Percentiles rank a stretch among this genome's conserved stretches.
Evolutionary conservation across 1,140 invertebrate species (phyloP).

Genomic region (Saxidomus purpurata): DNA sequence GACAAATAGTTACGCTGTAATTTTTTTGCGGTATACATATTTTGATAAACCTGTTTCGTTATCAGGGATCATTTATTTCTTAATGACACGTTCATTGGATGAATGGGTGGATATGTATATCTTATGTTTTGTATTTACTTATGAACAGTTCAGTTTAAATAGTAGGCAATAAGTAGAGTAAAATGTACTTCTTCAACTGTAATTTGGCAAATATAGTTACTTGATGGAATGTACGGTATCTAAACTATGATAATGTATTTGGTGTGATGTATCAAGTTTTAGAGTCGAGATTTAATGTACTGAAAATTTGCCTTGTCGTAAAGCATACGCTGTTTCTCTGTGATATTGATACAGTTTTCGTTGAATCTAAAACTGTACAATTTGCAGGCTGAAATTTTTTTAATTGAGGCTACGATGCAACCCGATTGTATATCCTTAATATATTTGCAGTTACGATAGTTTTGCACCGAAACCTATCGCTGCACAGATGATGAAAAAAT

Average conservation of each 20-base stretch:
- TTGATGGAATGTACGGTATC: not conserved
- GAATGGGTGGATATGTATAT: not conserved
- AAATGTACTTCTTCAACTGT: not conserved
- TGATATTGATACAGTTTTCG: no score
- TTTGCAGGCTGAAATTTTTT: no score
- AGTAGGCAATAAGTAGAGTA: not conserved
- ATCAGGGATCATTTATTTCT: not conserved
- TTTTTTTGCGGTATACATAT: not conserved
- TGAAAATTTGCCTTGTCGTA: no score
- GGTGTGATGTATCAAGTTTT: not conserved
- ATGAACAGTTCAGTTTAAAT: not conserved
- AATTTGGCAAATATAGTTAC: not conserved
- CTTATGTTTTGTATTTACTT: not conserved
- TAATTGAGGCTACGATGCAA: no score
- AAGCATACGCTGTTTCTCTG: no score
- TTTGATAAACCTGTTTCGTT: not conserved
- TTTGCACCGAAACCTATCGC: no score
- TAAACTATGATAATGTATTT: constrained; percentile 6
- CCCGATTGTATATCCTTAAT: no score
- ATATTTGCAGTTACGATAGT: no score
- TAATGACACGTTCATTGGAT: constrained; percentile 3
- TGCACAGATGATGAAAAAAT: no score
- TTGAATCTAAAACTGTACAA: no score
- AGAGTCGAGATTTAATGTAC: not conserved
- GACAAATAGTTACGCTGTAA: not conserved